Percentiles rank a stretch among this genome's conserved stretches.
Evolutionary conservation across 2,888 invertebrate genomes (phyloP).

Genomic region (Sceliomorpha sp.): DNA sequence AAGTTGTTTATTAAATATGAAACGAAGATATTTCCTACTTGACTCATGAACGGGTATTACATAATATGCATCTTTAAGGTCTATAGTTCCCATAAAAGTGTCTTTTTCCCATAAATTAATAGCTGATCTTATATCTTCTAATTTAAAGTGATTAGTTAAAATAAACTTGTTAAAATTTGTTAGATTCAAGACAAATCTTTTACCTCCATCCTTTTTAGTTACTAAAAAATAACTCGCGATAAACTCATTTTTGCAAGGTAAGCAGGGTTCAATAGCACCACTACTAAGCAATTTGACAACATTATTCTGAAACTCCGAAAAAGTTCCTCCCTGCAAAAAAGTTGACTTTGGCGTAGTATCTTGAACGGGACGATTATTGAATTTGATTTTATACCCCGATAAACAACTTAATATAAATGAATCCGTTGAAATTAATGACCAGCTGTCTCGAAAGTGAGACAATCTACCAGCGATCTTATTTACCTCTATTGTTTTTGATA

Average conservation of each 20-base stretch:
- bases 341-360: neutral
- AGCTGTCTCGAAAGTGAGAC: no score
- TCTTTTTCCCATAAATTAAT: slow-evolving; percentile 4
- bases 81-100: slow-evolving; percentile 2
- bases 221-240: neutral
- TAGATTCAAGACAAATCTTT: slow-evolving; percentile 2
- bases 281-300: neutral
- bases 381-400: no score
- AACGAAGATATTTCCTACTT: neutral
- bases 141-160: neutral
- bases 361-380: no score
- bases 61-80: slow-evolving; percentile 1
- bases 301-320: neutral
- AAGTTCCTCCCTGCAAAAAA: no score
- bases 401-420: no score
- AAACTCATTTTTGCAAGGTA: neutral
- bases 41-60: neutral
- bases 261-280: neutral
- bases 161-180: neutral
- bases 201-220: neutral
- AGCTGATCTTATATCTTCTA: slow-evolving; percentile 1
- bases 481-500: no score
- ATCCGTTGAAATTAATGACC: no score
- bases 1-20: neutral
- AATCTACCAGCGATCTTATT: no score